Evolutionary conservation across 2,113 vertebrate genomes (phyloP), one percentile per base, ranked within the genome.

Genomic region (Epinephelus fuscoguttatus): DNA sequence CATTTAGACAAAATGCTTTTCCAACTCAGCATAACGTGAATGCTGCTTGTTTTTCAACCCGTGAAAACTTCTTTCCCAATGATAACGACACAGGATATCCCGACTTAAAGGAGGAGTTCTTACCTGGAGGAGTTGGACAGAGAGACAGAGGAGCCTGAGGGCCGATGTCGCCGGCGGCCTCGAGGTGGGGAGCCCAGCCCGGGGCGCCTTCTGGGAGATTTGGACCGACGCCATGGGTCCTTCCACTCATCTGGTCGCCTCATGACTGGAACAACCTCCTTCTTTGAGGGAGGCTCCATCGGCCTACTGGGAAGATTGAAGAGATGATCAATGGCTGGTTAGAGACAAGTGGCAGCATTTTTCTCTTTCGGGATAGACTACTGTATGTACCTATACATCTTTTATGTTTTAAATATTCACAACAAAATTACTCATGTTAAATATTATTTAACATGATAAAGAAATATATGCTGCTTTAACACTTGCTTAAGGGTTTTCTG

Each of bases 211-310:
- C 98, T 95, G n/a, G 98, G 98, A 2, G 98, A 99, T 84, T 99
- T 99, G 66, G 98, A 99, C 92, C 98, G 96, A 64, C 98, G 97
- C 98, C 98, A 99, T 0, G 98, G 98, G 67, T 99, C 98, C 87
- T 99, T 98, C 98, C 98, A 99, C 72, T 99, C 98, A 4, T 99
- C 98, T 0, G 98, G 97, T 2, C 97, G 94, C 89, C 99, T 97
- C 1, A 96, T 95, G 33, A 94, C 55, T 0, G 95, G 88, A 25
- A 91, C 59, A 1, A 89, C 87, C 40, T 99, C 98, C 91, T 99
- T 99, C 95, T 99, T 99, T 47, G 93, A 92, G 17, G 95, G 94
- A 74, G 92, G 91, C 61, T 96, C 96, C 88, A 95, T 89, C 0
- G 93, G 95, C 80, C 95, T 94, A 84, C 93, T 94, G 71, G 79